Evolutionary conservation across 2,888 invertebrate species (phyloP), one percentile per base, ranked within the genome.

Genomic region (Argyresthia albistria): DNA sequence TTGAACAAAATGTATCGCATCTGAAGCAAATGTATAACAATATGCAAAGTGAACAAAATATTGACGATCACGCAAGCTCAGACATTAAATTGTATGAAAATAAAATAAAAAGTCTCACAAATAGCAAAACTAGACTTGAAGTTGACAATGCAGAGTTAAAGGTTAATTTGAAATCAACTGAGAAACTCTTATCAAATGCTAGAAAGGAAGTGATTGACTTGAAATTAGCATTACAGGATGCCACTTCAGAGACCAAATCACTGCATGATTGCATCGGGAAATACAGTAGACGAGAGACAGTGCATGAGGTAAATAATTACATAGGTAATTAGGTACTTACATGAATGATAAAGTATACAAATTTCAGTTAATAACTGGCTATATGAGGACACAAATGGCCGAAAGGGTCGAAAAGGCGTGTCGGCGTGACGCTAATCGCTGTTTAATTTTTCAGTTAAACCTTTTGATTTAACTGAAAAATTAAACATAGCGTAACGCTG

Each of bases 141-240:
- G 79, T 88, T 3, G 92, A 94, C 63, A 76, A 92, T 54, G 89
- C 89, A 14, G 90, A 90, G 59, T 75, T 90, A 53, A 83, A 80
- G 54, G 89, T 90, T 45, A 90, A 89, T 57, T 81, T 90, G 50
- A 80, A 86, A 46, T 83, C 89, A 51, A 79, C 90, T 9, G 92
- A 92, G 60, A 88, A 88, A n/a, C 89, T 65, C 88, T 89, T 79
- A 65, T 93, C 66, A 90, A 94, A 76, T 89, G 89, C 70, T 89
- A 94, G 80, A 91, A 93, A 69, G 90, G 93, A 63, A 87, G 88
- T 71, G n/a, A 90, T 92, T 35, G 90, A 91, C 55, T 79, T 90
- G 39, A 90, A 91, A 63, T 63, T 91, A 43, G 79, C 87, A 11
- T 88, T 92, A 66, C 91, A 92, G 64, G 92, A 93, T 74, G 81